Base-by-base conservation (phyloP, 2,797 vertebrate species). In the Cottoperca gobio region DNA sequence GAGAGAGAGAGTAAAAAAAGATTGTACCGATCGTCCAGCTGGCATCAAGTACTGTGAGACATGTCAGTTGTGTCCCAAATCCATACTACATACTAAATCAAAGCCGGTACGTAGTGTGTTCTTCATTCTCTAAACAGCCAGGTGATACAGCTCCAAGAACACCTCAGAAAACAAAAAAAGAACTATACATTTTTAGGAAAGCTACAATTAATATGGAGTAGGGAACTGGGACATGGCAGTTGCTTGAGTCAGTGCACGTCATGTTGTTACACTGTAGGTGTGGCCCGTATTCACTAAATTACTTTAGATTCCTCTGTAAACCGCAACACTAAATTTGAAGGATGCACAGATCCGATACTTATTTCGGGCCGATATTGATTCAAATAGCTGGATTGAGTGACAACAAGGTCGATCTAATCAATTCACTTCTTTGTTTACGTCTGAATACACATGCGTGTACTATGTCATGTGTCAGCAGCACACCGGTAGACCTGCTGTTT, bases 251-350 rank as follows among this genome's bases (percentile, higher is more conserved):
- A 21, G 16, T 21, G 39, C 8, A 73, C 14, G 0, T 23, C 23
- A 55, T 60, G 33, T 26, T 64, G 46, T 42, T 40, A 58, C 19
- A 70, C 55, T n/a, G 49, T 52, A 16, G 35, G 39, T 73, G 50
- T 58, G n/a, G n/a, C n/a, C n/a, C 73, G 78, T 17, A 28, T 57
- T 73, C 13, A 69, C 2, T 55, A 24, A 46, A 61, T 43, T 3
- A 59, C 28, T 48, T 37, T 10, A 69, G 39, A 62, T 50, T 11
- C 24, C 14, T 4, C 1, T 67, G 69, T 73, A 78, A 80, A 81
- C 16, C 23, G 58, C 31, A 65, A 64, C 21, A n/a, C n/a, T n/a
- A n/a, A n/a, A n/a, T n/a, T n/a, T n/a, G n/a, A n/a, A n/a, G n/a
- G n/a, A n/a, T n/a, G n/a, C n/a, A n/a, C n/a, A n/a, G n/a, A n/a